These are phyloP conservation scores for Ceratosolen solmsi DNA, from an alignment of 1,140 invertebrate genomes.

Conservation along the genomic window DNA sequence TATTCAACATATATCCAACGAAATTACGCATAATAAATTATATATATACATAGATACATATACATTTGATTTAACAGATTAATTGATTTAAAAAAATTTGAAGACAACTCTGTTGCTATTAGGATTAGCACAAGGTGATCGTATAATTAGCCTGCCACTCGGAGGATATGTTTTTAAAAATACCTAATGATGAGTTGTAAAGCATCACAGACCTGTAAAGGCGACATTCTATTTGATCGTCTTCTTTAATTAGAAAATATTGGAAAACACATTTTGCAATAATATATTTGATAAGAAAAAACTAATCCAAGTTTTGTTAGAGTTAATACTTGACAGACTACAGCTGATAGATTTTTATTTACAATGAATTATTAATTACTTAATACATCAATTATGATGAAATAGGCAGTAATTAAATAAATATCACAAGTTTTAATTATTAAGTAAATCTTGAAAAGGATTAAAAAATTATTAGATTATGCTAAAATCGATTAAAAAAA, in stretches of 20 bases:
- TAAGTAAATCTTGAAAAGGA: neutral
- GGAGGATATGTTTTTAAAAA: constrained; percentile 53
- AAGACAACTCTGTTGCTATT: constrained; percentile 46
- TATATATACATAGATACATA: constrained; percentile 44
- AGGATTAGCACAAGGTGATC: constrained; percentile 42
- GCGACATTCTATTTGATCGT: constrained; percentile 40
- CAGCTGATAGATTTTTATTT: constrained; percentile 13
- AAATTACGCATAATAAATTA: constrained; percentile 35
- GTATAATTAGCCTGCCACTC: constrained; percentile 46
- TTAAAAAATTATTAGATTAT: constrained; percentile 32
- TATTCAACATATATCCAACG: constrained; percentile 38
- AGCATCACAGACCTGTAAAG: constrained; percentile 50
- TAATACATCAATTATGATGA: constrained; percentile 10
- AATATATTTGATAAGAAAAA: neutral
- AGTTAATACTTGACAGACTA: constrained; percentile 25
- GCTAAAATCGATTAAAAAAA: constrained; percentile 34
- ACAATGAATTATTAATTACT: constrained; percentile 36
- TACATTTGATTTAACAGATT: constrained; percentile 24
- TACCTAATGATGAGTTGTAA: constrained; percentile 46
- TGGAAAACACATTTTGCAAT: constrained; percentile 26
- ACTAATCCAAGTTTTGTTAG: constrained; percentile 17
- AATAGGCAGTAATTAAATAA: constrained; percentile 14
- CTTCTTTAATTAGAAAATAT: constrained; percentile 48
- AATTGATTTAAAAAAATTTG: constrained; percentile 51
- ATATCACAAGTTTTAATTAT: constrained; percentile 5